phyloP scores from a whole-genome alignment of 2,797 vertebrate species.

The Coendou prehensilis region DNA sequence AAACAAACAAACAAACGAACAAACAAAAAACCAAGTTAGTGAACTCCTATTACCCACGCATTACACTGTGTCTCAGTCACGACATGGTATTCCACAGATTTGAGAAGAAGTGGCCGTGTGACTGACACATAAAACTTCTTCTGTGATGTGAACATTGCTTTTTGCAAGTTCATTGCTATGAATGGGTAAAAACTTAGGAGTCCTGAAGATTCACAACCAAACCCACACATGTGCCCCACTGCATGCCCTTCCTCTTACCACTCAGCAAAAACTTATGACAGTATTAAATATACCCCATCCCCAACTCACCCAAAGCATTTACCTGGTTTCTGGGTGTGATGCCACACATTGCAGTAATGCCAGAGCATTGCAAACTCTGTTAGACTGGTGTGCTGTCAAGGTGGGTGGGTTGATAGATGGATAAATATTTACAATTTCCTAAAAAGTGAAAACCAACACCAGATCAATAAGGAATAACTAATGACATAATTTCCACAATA shows the following conservation, averaged over 20 bases:
- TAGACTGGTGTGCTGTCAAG: conserved; percentile 98
- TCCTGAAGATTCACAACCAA: background rate
- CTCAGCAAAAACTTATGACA: background rate
- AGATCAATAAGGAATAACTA: conserved; percentile 50
- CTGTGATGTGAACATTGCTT: background rate
- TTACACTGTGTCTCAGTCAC: background rate
- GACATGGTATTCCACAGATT: background rate
- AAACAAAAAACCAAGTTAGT: background rate
- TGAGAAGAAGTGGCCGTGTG: background rate
- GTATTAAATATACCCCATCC: background rate
- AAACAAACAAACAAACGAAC: no score
- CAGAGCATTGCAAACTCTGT: conserved; percentile 98
- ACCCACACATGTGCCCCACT: background rate
- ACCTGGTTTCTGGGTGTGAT: conserved; percentile 98
- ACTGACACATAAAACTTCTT: background rate
- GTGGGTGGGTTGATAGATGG: conserved; percentile 99
- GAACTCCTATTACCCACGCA: background rate
- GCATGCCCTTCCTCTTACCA: background rate
- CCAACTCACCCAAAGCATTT: conserved; percentile 59
- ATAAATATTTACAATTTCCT: conserved; percentile 99
- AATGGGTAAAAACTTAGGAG: background rate
- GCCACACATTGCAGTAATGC: conserved; percentile 99
- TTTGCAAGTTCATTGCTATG: conserved; percentile 50
- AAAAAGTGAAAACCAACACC: conserved; percentile 63
- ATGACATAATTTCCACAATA: conserved; percentile 16